These are phyloP conservation scores for Porites cylindrica DNA, from an alignment of 92 coral and sea anemone genomes.

Conservation along the genomic window DNA sequence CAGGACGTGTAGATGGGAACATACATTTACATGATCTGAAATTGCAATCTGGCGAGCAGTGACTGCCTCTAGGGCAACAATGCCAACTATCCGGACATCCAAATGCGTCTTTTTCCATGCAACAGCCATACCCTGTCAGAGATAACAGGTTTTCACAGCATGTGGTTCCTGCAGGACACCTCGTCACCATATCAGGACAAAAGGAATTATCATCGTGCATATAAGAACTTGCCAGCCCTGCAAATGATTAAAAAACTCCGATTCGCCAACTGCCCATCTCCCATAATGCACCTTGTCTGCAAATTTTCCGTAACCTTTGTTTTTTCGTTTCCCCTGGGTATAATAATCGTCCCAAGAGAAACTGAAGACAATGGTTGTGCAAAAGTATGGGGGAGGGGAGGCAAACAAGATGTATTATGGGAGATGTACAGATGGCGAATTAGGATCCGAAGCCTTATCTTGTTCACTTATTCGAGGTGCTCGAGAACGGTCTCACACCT, in stretches of 20 bases:
- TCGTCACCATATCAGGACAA: slow-evolving; percentile 82
- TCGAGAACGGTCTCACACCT: no score
- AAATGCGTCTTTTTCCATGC: slow-evolving; percentile 77
- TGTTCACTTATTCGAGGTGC: no score
- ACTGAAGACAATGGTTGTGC: no score
- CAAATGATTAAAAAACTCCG: neutral
- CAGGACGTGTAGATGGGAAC: slow-evolving; percentile 6
- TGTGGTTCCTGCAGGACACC: slow-evolving; percentile 84
- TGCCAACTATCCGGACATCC: slow-evolving; percentile 87
- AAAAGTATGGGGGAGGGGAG: no score
- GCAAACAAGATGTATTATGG: no score
- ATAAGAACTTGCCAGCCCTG: slow-evolving; percentile 47
- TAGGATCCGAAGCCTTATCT: no score
- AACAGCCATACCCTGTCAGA: slow-evolving; percentile 89
- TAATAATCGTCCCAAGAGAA: no score
- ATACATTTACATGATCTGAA: slow-evolving; percentile 76
- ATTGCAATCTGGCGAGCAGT: slow-evolving; percentile 75
- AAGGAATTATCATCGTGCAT: slow-evolving; percentile 29
- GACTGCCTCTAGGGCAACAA: slow-evolving; percentile 82
- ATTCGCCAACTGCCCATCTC: neutral
- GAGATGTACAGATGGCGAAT: no score
- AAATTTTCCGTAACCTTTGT: neutral
- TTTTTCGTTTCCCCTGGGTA: no score
- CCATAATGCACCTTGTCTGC: neutral
- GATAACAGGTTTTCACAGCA: slow-evolving; percentile 84